Base-by-base conservation (phyloP, 2,113 vertebrate species). In the Elachura formosa region DNA sequence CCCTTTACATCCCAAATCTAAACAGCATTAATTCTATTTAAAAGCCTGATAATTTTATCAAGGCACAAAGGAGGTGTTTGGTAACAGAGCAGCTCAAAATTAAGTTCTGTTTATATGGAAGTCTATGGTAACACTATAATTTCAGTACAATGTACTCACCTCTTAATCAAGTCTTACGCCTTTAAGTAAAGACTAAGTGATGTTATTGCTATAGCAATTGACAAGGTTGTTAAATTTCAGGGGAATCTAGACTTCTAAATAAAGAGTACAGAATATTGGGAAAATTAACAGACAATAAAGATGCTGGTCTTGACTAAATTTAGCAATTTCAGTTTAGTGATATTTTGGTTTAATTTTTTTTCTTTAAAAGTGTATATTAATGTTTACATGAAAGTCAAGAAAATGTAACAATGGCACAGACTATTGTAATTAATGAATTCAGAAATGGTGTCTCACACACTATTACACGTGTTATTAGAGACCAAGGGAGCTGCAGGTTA, bases 1-100 rank as follows among this genome's bases (percentile, higher is more conserved):
- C 45, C 88, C 69, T 95, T 95, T 84, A 81, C 63, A 89, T 49
- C 52, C 71, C 87, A 97, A 96, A 95, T 92, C 85, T 79, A 63
- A 93, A 91, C 84, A 89, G 38, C 16, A 72, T 20, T 79, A 83
- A 80, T 95, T 96, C 75, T 90, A 59, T 74, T 96, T 79, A 87
- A 94, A 95, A 94, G 59, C 66, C 67, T 87, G 61, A 95, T 88
- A 17, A 64, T 94, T 97, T 85, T 86, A 93, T 90, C 40, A 46
- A 93, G 71, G 48, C 34, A 95, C 89, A 97, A 94, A 91, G 95
- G 95, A 97, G 83, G 81, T 94, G 71, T 91, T 81, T 38, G 64
- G 28, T 56, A 89, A 34, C 48, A 92, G 59, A 94, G 81, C 55
- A 94, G 84, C 56, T 96, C 43, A 92, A 89, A 96, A 83, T 90